Conservation (phyloP, 2,888 invertebrate species). For the Platynereis dumerilii region DNA sequence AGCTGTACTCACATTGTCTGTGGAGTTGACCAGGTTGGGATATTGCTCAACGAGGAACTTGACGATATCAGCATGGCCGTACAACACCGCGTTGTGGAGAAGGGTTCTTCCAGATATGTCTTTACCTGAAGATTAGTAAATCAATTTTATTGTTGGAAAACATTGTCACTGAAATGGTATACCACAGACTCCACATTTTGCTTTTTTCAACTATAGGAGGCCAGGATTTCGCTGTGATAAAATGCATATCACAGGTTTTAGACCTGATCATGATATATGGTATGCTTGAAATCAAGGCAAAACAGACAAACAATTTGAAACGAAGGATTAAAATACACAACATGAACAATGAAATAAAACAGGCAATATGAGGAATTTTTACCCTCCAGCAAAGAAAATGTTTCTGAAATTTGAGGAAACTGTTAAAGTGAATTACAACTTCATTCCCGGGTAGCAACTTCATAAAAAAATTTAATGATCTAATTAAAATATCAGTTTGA, state of each 20-base stretch:
- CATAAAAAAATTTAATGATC: too few species aligned
- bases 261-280: background rate
- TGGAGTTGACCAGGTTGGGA: constrained; percentile 47
- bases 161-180: too few species aligned
- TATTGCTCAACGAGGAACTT: constrained; percentile 48
- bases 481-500: too few species aligned
- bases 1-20: constrained; percentile 55
- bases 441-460: too few species aligned
- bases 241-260: background rate
- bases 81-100: constrained; percentile 55
- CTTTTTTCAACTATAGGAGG: background rate
- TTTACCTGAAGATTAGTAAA: constrained; percentile 41
- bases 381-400: too few species aligned
- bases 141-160: too few species aligned
- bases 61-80: constrained; percentile 45
- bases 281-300: background rate
- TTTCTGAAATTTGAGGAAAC: too few species aligned
- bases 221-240: background rate
- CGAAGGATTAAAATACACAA: too few species aligned
- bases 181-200: background rate
- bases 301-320: too few species aligned
- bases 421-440: too few species aligned
- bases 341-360: too few species aligned
- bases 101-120: constrained; percentile 57
- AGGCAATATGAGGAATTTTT: too few species aligned